A percentile compares a stretch with the other conserved stretches of the same genome.
Conservation (phyloP, 2,888 invertebrate species). For the Euproctis similis region DNA sequence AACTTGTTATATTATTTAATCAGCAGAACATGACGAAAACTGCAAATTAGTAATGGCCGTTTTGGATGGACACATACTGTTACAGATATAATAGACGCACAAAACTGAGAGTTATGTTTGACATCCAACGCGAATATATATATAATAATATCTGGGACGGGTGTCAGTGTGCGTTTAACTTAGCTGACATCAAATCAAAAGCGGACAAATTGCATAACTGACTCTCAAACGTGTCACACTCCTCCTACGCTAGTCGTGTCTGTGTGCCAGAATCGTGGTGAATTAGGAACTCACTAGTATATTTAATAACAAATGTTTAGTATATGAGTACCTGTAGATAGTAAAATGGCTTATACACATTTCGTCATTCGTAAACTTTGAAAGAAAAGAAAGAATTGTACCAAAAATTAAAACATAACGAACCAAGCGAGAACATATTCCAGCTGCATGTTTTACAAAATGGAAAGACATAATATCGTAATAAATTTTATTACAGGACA, state of each 20-base stretch:
- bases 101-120: slow-evolving; percentile 12
- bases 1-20: slow-evolving; percentile 30
- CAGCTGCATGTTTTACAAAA: too few relatives aligned
- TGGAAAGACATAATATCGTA: too few relatives aligned
- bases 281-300: too few relatives aligned
- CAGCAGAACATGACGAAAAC: slow-evolving; percentile 23
- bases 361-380: too few relatives aligned
- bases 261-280: too few relatives aligned
- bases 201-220: slow-evolving; percentile 21
- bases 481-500: too few relatives aligned
- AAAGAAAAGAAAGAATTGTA: too few relatives aligned
- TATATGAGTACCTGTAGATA: too few relatives aligned
- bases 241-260: slow-evolving; percentile 9
- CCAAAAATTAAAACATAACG: too few relatives aligned
- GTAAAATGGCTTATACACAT: too few relatives aligned
- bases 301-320: too few relatives aligned
- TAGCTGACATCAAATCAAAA: slow-evolving; percentile 25
- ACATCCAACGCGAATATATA: slow-evolving; percentile 16
- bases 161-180: slow-evolving; percentile 16
- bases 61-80: slow-evolving; percentile 16
- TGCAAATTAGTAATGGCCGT: slow-evolving; percentile 27
- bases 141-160: slow-evolving; percentile 21
- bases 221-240: slow-evolving; percentile 10
- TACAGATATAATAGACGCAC: slow-evolving; percentile 17
- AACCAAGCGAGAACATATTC: too few relatives aligned